Conservation (phyloP, 2,888 invertebrate species). For the Drosophila antonietae region DNA sequence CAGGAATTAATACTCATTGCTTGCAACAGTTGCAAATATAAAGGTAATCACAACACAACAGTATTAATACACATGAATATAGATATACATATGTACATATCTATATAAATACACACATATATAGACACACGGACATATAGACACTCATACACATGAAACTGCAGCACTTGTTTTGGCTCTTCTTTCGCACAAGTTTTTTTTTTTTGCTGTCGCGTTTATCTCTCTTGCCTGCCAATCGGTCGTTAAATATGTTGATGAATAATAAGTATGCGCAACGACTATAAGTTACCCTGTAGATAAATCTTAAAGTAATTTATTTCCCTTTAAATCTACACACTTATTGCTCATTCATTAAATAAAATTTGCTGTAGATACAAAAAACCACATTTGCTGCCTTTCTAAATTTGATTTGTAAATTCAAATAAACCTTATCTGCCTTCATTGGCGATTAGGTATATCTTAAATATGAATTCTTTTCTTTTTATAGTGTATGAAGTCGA, state of each 20-base stretch:
- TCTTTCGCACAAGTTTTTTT: conserved; percentile 16
- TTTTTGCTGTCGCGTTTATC: conserved; percentile 18
- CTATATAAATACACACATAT: neutral
- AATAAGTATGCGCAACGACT: neutral
- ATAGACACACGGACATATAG: neutral
- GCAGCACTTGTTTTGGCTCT: conserved; percentile 9
- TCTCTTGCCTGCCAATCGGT: conserved; percentile 24
- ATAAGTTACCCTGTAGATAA: neutral
- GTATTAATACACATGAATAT: conserved; percentile 1
- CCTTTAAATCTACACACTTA: neutral
- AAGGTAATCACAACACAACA: conserved; percentile 42
- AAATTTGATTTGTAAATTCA: neutral
- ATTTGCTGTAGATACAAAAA: neutral
- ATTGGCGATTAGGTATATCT: neutral
- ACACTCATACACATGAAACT: neutral
- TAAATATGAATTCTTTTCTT: neutral
- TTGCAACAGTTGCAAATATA: conserved; percentile 40
- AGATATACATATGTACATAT: neutral
- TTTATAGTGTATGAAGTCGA: neutral
- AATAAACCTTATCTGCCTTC: neutral
- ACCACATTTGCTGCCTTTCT: neutral
- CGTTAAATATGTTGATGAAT: conserved; percentile 12
- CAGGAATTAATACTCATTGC: conserved; percentile 42
- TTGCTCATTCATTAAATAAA: neutral
- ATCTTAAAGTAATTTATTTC: neutral